Evolutionary conservation across 37 sponge, comb jelly and placozoan species (phyloP).

Genomic region (Beroe forskalii): DNA sequence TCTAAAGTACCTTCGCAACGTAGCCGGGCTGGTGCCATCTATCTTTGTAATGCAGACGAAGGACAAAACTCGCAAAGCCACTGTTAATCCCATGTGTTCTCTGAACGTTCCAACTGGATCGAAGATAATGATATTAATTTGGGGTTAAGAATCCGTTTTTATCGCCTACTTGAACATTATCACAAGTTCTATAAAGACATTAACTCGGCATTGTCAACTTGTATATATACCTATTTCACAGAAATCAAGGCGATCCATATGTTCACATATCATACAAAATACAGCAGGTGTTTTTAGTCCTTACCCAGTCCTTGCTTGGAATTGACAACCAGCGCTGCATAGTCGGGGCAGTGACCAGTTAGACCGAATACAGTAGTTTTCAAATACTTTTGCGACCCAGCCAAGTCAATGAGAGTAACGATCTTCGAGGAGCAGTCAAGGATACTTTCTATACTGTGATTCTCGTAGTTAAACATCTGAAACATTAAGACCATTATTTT

Average conservation of each 20-base stretch:
- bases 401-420: constrained; percentile 95
- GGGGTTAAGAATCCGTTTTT: too few species aligned
- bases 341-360: constrained; percentile 88
- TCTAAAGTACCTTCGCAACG: constrained; percentile 26
- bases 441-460: constrained; percentile 63
- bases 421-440: constrained; percentile 85
- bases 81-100: constrained; percentile 84
- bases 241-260: too few species aligned
- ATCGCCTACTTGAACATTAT: too few species aligned
- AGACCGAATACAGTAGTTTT: constrained; percentile 96
- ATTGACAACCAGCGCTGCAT: constrained; percentile 88
- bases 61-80: constrained; percentile 80
- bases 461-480: constrained; percentile 66
- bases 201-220: too few species aligned
- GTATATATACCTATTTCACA: too few species aligned
- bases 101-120: constrained; percentile 88
- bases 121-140: too few species aligned
- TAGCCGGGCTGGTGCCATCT: constrained; percentile 68
- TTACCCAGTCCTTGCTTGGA: constrained; percentile 91
- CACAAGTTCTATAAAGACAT: too few species aligned
- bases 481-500: not conserved
- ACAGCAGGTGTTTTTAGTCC: too few species aligned
- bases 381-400: constrained; percentile 95
- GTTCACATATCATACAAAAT: too few species aligned
- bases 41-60: constrained; percentile 91